These are phyloP conservation scores for Agriopis leucophaearia DNA, from an alignment of 2,888 invertebrate species.

Conservation along the genomic window DNA sequence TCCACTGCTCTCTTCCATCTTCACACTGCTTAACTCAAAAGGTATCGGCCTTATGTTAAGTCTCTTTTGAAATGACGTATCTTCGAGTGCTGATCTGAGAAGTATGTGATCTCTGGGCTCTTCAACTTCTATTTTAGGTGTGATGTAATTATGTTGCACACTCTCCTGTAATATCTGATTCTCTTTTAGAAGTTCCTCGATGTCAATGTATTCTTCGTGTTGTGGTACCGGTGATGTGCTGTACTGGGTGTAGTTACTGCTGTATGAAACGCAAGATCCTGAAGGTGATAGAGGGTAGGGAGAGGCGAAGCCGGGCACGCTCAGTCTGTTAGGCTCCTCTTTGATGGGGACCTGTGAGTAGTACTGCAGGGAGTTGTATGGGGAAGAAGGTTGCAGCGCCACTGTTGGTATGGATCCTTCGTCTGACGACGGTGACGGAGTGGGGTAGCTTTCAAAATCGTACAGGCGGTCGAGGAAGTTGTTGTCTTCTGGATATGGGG, in stretches of 20 bases:
- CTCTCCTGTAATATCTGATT: slow-evolving; percentile 84
- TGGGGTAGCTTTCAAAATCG: slow-evolving; percentile 83
- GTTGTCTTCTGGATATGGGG: slow-evolving; percentile 76
- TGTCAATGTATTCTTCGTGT: slow-evolving; percentile 88
- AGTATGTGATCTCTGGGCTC: slow-evolving; percentile 90
- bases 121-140: slow-evolving; percentile 86
- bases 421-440: slow-evolving; percentile 82
- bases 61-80: slow-evolving; percentile 94
- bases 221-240: slow-evolving; percentile 82
- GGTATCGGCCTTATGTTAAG: slow-evolving; percentile 94
- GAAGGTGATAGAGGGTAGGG: slow-evolving; percentile 86
- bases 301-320: slow-evolving; percentile 81
- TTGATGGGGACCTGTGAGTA: slow-evolving; percentile 76
- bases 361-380: slow-evolving; percentile 80
- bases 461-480: slow-evolving; percentile 79
- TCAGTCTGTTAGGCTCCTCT: slow-evolving; percentile 84
- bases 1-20: slow-evolving; percentile 90
- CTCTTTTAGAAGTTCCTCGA: slow-evolving; percentile 87
- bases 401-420: slow-evolving; percentile 86
- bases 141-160: slow-evolving; percentile 73
- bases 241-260: slow-evolving; percentile 84
- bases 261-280: slow-evolving; percentile 85
- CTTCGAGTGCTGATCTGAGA: slow-evolving; percentile 92
- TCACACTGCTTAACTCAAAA: slow-evolving; percentile 86
- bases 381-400: slow-evolving; percentile 85